These are phyloP conservation scores for Cossypha polioptera DNA, from an alignment of 2,797 vertebrate genomes.

Conservation along the genomic window DNA sequence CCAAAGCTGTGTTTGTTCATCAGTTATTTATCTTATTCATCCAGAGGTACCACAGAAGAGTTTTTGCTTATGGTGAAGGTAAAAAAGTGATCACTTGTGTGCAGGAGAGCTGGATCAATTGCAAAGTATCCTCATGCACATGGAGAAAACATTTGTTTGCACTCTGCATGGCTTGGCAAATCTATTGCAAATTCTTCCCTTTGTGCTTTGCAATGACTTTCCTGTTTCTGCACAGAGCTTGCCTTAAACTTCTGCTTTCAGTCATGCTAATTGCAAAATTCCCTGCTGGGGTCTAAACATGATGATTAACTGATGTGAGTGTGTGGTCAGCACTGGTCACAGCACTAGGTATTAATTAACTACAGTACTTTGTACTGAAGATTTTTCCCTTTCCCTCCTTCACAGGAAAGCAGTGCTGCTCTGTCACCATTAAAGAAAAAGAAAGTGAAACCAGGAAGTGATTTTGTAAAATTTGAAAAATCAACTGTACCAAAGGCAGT, in stretches of 20 bases:
- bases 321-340: background rate
- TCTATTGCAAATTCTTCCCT: background rate
- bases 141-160: background rate
- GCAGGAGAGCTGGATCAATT: background rate
- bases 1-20: background rate
- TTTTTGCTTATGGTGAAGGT: background rate
- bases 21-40: background rate
- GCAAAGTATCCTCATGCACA: background rate
- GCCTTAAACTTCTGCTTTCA: background rate
- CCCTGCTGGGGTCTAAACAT: background rate
- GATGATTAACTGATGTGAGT: background rate
- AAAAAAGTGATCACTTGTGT: background rate
- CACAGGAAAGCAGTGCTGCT: constrained; percentile 45
- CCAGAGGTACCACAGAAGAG: background rate
- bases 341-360: background rate
- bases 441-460: constrained; percentile 31
- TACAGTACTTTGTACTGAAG: background rate
- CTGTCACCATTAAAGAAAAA: constrained; percentile 54
- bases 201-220: background rate
- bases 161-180: background rate
- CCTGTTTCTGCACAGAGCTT: background rate
- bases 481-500: constrained; percentile 75
- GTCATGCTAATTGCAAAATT: background rate
- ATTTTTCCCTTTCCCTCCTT: background rate
- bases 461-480: constrained; percentile 72